Evolutionary conservation across 2,888 invertebrate species (phyloP).

Genomic region (Drosophila multiciliata): DNA sequence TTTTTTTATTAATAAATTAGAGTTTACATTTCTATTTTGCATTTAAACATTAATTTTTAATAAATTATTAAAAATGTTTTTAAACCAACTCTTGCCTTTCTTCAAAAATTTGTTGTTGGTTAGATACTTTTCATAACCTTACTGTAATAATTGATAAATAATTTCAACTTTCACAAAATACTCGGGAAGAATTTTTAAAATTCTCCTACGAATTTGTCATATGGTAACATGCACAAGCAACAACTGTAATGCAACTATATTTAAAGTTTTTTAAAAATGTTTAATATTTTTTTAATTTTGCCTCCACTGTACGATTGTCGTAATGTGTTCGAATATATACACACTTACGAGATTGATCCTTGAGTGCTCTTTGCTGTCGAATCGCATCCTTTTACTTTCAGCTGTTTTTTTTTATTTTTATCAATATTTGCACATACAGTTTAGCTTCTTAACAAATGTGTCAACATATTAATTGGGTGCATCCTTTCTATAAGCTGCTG

Average conservation of each 20-base stretch:
- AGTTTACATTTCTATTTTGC: neutral
- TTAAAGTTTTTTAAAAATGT: neutral
- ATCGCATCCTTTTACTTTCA: neutral
- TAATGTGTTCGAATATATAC: neutral
- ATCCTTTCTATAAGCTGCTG: conserved; percentile 5
- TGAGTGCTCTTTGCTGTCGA: conserved; percentile 45
- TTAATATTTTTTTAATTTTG: neutral
- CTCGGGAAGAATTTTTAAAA: neutral
- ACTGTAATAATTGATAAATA: neutral
- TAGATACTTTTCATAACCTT: neutral
- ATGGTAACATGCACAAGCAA: neutral
- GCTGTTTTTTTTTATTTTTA: neutral
- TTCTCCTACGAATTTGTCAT: neutral
- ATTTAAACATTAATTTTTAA: neutral
- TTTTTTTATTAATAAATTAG: neutral
- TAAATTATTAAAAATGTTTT: neutral
- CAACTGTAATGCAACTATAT: neutral
- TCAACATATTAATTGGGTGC: conserved; percentile 55
- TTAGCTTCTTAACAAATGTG: conserved; percentile 45
- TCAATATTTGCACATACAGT: conserved; percentile 24
- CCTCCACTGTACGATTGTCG: neutral
- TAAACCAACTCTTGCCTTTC: neutral
- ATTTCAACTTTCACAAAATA: neutral
- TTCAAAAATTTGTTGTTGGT: neutral
- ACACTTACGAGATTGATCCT: conserved; percentile 9